A percentile compares a stretch with the other conserved stretches of the same genome.
Conservation (phyloP, 2,888 invertebrate species). For the Sarcophaga carnaria region DNA sequence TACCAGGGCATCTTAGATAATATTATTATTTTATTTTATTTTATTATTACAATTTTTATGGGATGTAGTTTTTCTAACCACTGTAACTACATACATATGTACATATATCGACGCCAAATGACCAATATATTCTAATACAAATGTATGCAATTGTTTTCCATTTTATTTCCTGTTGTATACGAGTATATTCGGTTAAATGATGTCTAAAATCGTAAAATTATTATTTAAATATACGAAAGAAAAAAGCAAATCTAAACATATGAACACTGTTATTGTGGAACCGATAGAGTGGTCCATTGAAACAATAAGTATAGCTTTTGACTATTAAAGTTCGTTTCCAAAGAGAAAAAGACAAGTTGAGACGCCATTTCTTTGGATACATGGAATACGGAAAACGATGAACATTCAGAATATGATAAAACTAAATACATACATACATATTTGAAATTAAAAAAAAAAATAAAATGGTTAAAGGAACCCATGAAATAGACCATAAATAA, state of each 20-base stretch:
- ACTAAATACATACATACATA: constrained; percentile 48
- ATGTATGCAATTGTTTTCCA: background rate
- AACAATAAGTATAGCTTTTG: constrained; percentile 41
- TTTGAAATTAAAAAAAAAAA: constrained; percentile 57
- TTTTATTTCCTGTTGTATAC: background rate
- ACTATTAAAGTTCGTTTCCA: constrained; percentile 17
- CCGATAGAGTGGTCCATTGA: constrained; percentile 48
- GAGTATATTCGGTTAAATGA: constrained; percentile 54
- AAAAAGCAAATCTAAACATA: constrained; percentile 31
- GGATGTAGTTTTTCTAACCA: no score
- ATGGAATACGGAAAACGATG: constrained; percentile 31
- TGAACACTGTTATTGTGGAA: constrained; percentile 15
- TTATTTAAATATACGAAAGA: constrained; percentile 42
- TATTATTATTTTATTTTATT: background rate
- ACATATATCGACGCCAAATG: constrained; percentile 8
- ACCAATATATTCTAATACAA: background rate
- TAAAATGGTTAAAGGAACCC: constrained; percentile 1
- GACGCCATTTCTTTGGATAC: constrained; percentile 54
- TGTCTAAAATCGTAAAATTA: constrained; percentile 66
- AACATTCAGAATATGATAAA: constrained; percentile 18
- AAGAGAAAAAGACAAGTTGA: constrained; percentile 21
- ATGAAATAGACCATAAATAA: constrained; percentile 22
- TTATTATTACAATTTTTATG: background rate
- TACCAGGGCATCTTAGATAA: no score
- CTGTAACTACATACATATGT: no score